Evolutionary conservation across 2,797 vertebrate species (phyloP).

Genomic region (Triplophysa yarkandensis): DNA sequence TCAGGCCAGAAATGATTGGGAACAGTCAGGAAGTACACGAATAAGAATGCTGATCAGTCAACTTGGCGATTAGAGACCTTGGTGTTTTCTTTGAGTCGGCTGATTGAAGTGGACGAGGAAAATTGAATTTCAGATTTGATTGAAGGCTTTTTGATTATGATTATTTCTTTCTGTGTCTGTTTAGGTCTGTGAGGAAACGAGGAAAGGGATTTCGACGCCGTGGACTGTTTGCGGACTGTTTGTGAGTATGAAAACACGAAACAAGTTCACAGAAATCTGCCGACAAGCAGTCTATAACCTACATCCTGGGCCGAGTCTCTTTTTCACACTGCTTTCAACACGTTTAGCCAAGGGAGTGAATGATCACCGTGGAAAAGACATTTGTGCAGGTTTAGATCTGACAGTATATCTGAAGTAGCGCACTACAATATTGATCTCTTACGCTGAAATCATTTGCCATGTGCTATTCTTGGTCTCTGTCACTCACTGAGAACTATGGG

Average conservation of each 20-base stretch:
- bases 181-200: constrained; percentile 70
- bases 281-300: constrained; percentile 23
- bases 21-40: constrained; percentile 63
- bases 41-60: constrained; percentile 63
- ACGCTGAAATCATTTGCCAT: constrained; percentile 50
- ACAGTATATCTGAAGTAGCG: constrained; percentile 50
- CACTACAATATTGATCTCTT: constrained; percentile 57
- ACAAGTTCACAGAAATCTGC: constrained; percentile 23
- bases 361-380: constrained; percentile 25
- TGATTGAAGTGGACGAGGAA: constrained; percentile 55
- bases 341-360: constrained; percentile 45
- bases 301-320: constrained; percentile 1
- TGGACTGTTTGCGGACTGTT: constrained; percentile 52
- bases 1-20: constrained; percentile 64
- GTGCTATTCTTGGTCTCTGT: constrained; percentile 50
- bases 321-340: constrained; percentile 19
- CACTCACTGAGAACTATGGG: constrained; percentile 46
- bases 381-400: constrained; percentile 35
- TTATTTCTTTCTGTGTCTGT: constrained; percentile 65
- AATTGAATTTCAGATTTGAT: constrained; percentile 42
- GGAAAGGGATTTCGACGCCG: constrained; percentile 41
- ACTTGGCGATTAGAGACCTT: constrained; percentile 53
- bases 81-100: constrained; percentile 51
- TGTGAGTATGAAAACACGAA: constrained; percentile 68
- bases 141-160: constrained; percentile 61